phyloP scores from a whole-genome alignment of 2,888 invertebrate species.

The Linnaemya vulpina region DNA sequence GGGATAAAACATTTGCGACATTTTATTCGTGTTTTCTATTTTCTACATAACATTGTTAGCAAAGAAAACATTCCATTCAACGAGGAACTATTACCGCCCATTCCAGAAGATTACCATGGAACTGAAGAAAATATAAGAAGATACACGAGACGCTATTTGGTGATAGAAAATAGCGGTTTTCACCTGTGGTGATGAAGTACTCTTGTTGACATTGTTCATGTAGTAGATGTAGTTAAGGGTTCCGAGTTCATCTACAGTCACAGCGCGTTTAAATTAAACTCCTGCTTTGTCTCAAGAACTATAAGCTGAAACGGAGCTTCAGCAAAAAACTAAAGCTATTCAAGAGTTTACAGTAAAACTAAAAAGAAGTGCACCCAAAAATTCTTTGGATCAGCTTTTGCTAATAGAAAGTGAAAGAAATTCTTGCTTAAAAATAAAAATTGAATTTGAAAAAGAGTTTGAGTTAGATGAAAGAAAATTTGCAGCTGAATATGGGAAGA shows the following conservation, averaged over 20 bases:
- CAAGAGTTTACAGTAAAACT: constrained; percentile 25
- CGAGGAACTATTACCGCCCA: not conserved
- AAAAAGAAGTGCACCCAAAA: not conserved
- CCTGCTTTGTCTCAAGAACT: not conserved
- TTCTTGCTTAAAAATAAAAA: no score
- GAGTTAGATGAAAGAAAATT: no score
- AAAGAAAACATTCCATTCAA: constrained; percentile 37
- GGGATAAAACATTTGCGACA: no score
- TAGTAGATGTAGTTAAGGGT: not conserved
- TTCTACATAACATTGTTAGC: no score
- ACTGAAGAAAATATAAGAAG: not conserved
- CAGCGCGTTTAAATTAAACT: not conserved
- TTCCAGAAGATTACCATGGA: not conserved
- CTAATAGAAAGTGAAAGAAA: no score
- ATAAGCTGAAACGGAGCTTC: no score
- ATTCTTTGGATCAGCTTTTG: not conserved
- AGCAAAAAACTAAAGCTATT: not conserved
- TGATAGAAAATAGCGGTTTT: no score
- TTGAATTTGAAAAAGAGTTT: no score
- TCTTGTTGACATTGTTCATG: no score
- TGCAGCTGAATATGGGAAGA: no score
- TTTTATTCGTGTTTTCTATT: constrained; percentile 58
- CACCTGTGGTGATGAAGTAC: no score
- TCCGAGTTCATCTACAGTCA: not conserved
- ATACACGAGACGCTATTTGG: no score